Evolutionary conservation across 2,113 vertebrate genomes (phyloP).

Genomic region (Seriola aureovittata): DNA sequence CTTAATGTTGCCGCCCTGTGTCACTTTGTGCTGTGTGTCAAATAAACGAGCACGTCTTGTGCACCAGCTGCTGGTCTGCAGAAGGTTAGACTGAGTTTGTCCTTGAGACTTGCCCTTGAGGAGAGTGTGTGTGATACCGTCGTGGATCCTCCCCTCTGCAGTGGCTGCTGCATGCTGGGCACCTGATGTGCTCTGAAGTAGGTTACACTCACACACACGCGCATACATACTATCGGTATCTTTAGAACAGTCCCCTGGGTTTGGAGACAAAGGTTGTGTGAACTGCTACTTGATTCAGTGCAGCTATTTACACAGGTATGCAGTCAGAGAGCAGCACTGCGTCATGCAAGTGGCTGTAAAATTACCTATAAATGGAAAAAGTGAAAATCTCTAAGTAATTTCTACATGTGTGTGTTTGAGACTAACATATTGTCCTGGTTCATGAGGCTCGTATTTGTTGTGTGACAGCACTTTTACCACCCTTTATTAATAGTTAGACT

Average conservation of each 20-base stretch:
- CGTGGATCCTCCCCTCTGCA: constrained; percentile 79
- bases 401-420: neutral
- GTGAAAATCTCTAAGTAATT: neutral
- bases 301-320: constrained; percentile 31
- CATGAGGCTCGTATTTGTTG: neutral
- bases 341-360: constrained; percentile 3
- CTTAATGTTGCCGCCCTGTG: neutral
- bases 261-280: constrained; percentile 31
- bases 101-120: constrained; percentile 78
- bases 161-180: constrained; percentile 75
- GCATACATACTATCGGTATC: constrained; percentile 48
- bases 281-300: constrained; percentile 26
- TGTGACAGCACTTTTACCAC: neutral
- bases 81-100: constrained; percentile 51
- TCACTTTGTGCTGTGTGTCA: neutral
- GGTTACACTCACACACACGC: constrained; percentile 58
- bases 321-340: neutral
- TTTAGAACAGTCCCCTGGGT: constrained; percentile 56
- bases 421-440: neutral
- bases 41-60: neutral
- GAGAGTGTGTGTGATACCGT: constrained; percentile 42
- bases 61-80: constrained; percentile 43
- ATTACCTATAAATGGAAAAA: neutral
- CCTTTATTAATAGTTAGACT: neutral
- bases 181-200: constrained; percentile 75